These are phyloP conservation scores for Sandelia bainsii DNA, from an alignment of 2,797 vertebrate genomes.

Conservation along the genomic window DNA sequence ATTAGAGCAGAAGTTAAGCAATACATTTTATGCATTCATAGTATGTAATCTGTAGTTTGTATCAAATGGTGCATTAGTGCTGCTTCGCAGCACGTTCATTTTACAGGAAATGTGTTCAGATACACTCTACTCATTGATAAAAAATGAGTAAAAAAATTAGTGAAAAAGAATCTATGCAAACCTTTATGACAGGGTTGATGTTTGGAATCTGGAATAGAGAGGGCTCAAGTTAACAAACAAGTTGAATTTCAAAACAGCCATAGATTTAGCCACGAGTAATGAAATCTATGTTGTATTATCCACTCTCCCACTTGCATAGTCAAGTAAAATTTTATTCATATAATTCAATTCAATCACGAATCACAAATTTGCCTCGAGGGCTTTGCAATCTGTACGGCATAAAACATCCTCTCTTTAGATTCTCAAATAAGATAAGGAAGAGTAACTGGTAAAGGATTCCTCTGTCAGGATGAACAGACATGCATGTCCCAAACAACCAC, in stretches of 20 bases:
- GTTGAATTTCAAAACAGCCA: neutral
- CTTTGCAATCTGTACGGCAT: neutral
- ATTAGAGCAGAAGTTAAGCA: constrained; percentile 57
- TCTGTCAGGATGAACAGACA: neutral
- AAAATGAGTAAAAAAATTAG: neutral
- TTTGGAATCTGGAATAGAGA: neutral
- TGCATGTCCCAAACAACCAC: too few relatives aligned
- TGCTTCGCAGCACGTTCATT: constrained; percentile 12
- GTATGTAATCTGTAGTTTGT: constrained; percentile 12
- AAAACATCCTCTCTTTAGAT: neutral
- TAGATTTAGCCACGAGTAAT: neutral
- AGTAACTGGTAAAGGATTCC: neutral
- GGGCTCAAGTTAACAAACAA: neutral
- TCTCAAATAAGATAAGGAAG: neutral
- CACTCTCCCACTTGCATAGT: neutral
- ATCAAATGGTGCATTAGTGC: constrained; percentile 21
- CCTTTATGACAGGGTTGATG: neutral
- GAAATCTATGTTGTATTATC: neutral
- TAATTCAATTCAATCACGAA: too few relatives aligned
- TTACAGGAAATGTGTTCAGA: neutral
- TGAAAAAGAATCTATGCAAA: neutral
- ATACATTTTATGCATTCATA: constrained; percentile 22
- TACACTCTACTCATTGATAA: neutral
- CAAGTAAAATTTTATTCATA: too few relatives aligned
- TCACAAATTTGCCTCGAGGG: neutral